Percentiles rank a stretch among this genome's conserved stretches.
These are phyloP conservation scores for Aleiodes sp. DNA, from an alignment of 1,140 invertebrate genomes.

Conservation along the genomic window DNA sequence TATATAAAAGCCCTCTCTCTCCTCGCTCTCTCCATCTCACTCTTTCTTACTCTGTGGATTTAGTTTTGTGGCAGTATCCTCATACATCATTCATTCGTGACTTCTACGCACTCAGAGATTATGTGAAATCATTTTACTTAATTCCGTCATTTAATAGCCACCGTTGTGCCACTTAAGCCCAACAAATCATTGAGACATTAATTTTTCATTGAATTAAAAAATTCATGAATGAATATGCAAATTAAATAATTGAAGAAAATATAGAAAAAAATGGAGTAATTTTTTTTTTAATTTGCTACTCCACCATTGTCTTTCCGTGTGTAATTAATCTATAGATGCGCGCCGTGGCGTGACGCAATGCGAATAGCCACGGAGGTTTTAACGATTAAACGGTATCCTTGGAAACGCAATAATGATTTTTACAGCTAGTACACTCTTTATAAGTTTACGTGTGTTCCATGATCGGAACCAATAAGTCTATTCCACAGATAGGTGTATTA, in stretches of 20 bases:
- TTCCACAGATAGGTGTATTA: neutral
- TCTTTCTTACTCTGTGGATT: neutral
- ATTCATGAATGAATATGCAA: no score
- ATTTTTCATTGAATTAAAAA: neutral
- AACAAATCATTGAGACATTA: neutral
- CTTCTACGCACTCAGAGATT: conserved; percentile 7
- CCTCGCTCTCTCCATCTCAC: neutral
- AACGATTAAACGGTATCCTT: conserved; percentile 36
- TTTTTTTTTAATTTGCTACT: conserved; percentile 7
- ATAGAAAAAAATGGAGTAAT: neutral
- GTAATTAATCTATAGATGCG: conserved; percentile 11
- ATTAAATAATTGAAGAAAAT: no score
- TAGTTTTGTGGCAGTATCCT: no score
- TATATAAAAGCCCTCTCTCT: conserved; percentile 4
- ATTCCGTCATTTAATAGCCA: neutral
- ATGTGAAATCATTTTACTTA: conserved; percentile 4
- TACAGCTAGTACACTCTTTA: neutral
- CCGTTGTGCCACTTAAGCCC: no score
- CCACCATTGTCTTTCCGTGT: neutral
- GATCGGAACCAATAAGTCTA: conserved; percentile 24
- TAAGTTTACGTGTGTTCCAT: conserved; percentile 14
- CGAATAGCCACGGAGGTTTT: conserved; percentile 21
- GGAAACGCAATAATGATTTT: conserved; percentile 37
- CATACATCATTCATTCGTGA: conserved; percentile 6
- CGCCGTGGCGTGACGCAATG: conserved; percentile 20